Percentiles rank a stretch among this genome's conserved stretches.
Evolutionary conservation across 2,797 vertebrate genomes (phyloP).

Genomic region (Sebastes matsubarae): DNA sequence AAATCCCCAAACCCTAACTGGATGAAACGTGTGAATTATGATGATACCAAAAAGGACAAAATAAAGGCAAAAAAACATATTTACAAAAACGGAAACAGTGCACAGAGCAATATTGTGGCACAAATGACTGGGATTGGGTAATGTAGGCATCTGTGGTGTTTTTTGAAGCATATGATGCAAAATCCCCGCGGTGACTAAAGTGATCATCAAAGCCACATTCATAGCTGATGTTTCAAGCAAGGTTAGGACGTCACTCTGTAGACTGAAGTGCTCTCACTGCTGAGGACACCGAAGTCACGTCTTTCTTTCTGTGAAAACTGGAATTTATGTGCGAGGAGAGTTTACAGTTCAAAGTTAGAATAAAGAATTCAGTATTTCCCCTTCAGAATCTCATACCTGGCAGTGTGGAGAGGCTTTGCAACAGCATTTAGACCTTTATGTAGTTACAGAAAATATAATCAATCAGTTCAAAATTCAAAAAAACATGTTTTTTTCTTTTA

Average conservation of each 20-base stretch:
- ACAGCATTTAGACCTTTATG: not conserved
- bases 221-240: not conserved
- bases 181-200: constrained; percentile 17
- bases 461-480: not conserved
- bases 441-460: not conserved
- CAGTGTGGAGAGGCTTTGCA: not conserved
- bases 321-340: not conserved
- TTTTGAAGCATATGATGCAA: constrained; percentile 9
- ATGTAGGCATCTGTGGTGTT: constrained; percentile 1
- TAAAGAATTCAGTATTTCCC: not conserved
- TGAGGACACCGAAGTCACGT: not conserved
- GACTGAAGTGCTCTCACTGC: not conserved
- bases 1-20: not conserved
- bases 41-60: not conserved
- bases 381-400: not conserved
- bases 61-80: not conserved
- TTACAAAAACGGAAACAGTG: not conserved
- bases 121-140: not conserved
- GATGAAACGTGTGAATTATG: not conserved
- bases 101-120: not conserved
- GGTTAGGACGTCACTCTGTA: not conserved
- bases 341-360: not conserved
- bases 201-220: constrained; percentile 6
- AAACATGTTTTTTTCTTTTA: not conserved
- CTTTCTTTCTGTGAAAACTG: not conserved